Evolutionary conservation across 1,140 invertebrate genomes (phyloP).

Genomic region (Littorina saxatilis): DNA sequence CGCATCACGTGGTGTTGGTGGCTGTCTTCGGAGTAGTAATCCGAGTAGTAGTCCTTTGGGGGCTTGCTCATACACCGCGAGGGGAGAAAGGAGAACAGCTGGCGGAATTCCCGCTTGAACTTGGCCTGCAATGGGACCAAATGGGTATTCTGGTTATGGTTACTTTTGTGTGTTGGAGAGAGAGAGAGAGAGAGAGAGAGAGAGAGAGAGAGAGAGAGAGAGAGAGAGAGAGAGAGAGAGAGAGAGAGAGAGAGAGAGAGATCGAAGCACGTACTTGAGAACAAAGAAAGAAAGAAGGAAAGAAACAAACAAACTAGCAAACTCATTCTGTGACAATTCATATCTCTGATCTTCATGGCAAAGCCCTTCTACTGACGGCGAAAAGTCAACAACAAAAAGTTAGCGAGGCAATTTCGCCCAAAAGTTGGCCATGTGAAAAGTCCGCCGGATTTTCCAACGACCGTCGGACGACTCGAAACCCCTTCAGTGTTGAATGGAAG

Average conservation of each 20-base stretch:
- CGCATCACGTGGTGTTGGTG: constrained; percentile 33
- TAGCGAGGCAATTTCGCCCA: too few species aligned
- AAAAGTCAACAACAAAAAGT: not conserved
- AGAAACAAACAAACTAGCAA: too few species aligned
- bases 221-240: not conserved
- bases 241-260: too few species aligned
- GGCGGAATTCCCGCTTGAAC: constrained; percentile 63
- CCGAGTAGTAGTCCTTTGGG: constrained; percentile 40
- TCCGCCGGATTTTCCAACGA: too few species aligned
- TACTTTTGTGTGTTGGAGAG: too few species aligned
- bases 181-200: not conserved
- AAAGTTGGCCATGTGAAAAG: too few species aligned
- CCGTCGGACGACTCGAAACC: too few species aligned
- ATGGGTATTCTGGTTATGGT: not conserved
- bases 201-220: not conserved
- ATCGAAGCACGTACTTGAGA: not conserved
- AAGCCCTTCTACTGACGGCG: too few species aligned
- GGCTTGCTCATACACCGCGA: constrained; percentile 37
- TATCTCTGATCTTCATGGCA: too few species aligned
- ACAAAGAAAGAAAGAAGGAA: not conserved
- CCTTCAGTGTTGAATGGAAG: too few species aligned
- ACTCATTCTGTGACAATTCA: too few species aligned
- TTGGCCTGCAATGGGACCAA: constrained; percentile 51
- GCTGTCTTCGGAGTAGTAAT: constrained; percentile 47
- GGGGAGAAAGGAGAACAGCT: constrained; percentile 49